Evolutionary conservation across 2,888 invertebrate species (phyloP).

Genomic region (Heliconius hortense): DNA sequence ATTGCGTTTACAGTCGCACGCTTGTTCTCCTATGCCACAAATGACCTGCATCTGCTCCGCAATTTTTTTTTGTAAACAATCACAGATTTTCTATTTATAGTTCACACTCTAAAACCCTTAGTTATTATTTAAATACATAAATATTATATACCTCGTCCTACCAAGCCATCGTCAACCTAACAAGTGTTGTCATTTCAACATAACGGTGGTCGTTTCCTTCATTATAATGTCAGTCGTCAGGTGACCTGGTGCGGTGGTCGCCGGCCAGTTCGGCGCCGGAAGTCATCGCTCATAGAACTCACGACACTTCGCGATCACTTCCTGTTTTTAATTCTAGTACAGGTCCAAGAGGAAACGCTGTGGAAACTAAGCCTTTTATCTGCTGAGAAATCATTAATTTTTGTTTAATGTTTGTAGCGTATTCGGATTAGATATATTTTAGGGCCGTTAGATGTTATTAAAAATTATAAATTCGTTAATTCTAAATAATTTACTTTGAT

Average conservation of each 20-base stretch:
- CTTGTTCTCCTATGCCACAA: too few relatives aligned
- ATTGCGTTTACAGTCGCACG: too few relatives aligned
- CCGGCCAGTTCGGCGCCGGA: slow-evolving; percentile 59
- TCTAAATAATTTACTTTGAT: neutral
- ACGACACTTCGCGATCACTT: slow-evolving; percentile 65
- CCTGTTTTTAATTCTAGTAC: slow-evolving; percentile 55
- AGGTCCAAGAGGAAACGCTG: slow-evolving; percentile 39
- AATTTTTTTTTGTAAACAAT: too few relatives aligned
- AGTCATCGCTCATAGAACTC: slow-evolving; percentile 61
- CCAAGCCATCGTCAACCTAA: neutral
- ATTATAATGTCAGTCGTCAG: slow-evolving; percentile 46
- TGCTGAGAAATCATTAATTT: slow-evolving; percentile 21
- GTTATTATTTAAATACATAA: neutral
- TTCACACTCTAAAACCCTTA: neutral
- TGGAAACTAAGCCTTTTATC: slow-evolving; percentile 25
- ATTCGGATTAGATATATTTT: neutral
- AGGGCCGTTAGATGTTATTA: neutral
- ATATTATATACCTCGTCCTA: neutral
- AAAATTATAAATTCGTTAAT: neutral
- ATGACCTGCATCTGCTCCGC: too few relatives aligned
- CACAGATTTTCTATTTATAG: neutral
- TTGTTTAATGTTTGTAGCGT: neutral
- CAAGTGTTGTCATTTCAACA: slow-evolving; percentile 37
- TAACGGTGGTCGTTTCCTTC: slow-evolving; percentile 45
- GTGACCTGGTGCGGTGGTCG: slow-evolving; percentile 42